Percentiles rank a stretch among this genome's conserved stretches.
Evolutionary conservation across 2,888 invertebrate species (phyloP).

Genomic region (Machimus atricapillus): DNA sequence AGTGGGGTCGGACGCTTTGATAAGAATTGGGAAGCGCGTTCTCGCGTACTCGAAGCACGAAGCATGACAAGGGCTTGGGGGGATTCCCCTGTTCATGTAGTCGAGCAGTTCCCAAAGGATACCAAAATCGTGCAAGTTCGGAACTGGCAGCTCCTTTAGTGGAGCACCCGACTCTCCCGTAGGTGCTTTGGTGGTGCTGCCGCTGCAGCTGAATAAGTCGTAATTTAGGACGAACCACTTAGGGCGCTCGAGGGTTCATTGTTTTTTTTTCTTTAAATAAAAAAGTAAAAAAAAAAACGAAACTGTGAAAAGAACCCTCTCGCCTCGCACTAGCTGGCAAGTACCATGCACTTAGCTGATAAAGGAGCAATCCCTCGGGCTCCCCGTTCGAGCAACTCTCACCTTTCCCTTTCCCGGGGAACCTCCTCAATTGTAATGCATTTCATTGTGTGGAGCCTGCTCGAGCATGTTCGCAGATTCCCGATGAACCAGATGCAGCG

Average conservation of each 20-base stretch:
- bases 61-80: not conserved
- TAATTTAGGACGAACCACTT: slow-evolving; percentile 18
- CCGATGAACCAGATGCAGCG: not conserved
- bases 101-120: not conserved
- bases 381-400: not conserved
- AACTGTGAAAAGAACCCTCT: not conserved
- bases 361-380: slow-evolving; percentile 3
- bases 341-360: slow-evolving; percentile 1
- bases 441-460: not conserved
- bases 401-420: not conserved
- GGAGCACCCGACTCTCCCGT: not conserved
- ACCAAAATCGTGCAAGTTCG: not conserved
- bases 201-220: slow-evolving; percentile 7
- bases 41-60: not conserved
- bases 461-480: not conserved
- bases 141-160: not conserved
- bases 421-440: not conserved
- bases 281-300: not conserved
- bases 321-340: not conserved
- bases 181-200: not conserved
- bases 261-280: not conserved
- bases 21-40: not conserved
- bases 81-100: not conserved
- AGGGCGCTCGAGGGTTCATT: not conserved
- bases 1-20: not conserved